Base-by-base conservation (phyloP, 1,140 invertebrate species). In the Ips typographus region DNA sequence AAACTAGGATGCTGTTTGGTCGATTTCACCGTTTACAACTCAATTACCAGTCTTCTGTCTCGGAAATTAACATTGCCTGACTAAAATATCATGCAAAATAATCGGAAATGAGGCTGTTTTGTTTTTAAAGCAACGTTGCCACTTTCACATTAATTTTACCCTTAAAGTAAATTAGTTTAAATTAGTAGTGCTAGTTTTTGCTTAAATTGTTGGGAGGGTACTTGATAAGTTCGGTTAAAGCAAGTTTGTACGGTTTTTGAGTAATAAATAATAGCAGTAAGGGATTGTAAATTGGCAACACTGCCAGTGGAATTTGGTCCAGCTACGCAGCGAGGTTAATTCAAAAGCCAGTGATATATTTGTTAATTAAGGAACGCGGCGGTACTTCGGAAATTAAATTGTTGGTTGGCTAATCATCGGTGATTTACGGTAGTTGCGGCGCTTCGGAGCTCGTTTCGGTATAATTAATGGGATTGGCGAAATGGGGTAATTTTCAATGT, bases 51-150 rank as follows among this genome's bases (percentile, higher is more conserved):
- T 49, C 44, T 74, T 74, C 76, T 72, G 68, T 73, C 68, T 72
- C 76, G 77, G 77, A 78, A 78, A 78, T 78, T 78, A 78, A 78
- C 77, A 72, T 65, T 43, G 74, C 63, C 73, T 61, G 74, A 73
- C 76, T 77, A 77, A 78, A 78, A 77, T 73, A 74, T 64, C 38
- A 41, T 59, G 38, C 57, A 42, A 72, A 51, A 65, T 52, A 22
- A 66, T 42, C 72, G 72, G 72, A 74, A 64, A 55, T 68, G 65
- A 47, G 58, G 67, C 74, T 68, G 56, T 60, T 55, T 69, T 40
- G 40, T 42, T 37, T 36, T 8, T 37, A 51, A 57, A 55, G 40
- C 57, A 2, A 39, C 37, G 57, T 41, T 56, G 49, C 64, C 65
- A 56, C 70, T 68, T 22, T 22, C 22, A 22, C 22, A 22, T 22